Conservation (phyloP, 2,797 vertebrate genomes). For the Labroides dimidiatus region DNA sequence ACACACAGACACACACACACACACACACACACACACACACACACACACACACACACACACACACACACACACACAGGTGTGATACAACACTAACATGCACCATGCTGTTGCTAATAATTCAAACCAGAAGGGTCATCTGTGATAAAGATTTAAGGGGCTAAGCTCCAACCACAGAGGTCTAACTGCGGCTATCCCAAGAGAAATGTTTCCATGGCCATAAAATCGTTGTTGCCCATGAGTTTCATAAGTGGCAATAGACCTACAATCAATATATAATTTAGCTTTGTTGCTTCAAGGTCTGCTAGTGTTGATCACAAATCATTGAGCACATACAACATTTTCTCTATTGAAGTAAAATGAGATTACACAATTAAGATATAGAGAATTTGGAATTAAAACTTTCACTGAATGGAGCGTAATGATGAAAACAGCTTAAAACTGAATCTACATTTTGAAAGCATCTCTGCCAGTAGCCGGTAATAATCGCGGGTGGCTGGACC, state of each 20-base stretch:
- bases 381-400: too few species aligned
- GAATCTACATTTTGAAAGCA: too few species aligned
- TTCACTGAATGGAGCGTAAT: not conserved
- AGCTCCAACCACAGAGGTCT: slow-evolving; percentile 30
- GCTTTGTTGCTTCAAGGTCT: slow-evolving; percentile 50
- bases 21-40: slow-evolving; percentile 21
- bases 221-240: slow-evolving; percentile 55
- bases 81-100: slow-evolving; percentile 25
- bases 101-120: slow-evolving; percentile 57
- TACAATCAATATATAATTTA: slow-evolving; percentile 73
- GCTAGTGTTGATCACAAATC: slow-evolving; percentile 29
- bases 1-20: slow-evolving; percentile 39
- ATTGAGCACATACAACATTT: not conserved
- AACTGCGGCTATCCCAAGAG: slow-evolving; percentile 54
- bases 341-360: too few species aligned
- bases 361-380: too few species aligned
- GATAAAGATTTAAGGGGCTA: slow-evolving; percentile 57
- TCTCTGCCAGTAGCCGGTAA: too few species aligned
- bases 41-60: slow-evolving; percentile 37
- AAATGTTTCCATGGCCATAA: slow-evolving; percentile 61
- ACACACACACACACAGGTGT: slow-evolving; percentile 16
- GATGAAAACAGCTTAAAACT: not conserved
- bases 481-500: too few species aligned
- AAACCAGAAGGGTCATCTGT: slow-evolving; percentile 46
- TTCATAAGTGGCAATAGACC: slow-evolving; percentile 54